These are phyloP conservation scores for Coilia nasus DNA, from an alignment of 2,797 vertebrate species.

Conservation along the genomic window DNA sequence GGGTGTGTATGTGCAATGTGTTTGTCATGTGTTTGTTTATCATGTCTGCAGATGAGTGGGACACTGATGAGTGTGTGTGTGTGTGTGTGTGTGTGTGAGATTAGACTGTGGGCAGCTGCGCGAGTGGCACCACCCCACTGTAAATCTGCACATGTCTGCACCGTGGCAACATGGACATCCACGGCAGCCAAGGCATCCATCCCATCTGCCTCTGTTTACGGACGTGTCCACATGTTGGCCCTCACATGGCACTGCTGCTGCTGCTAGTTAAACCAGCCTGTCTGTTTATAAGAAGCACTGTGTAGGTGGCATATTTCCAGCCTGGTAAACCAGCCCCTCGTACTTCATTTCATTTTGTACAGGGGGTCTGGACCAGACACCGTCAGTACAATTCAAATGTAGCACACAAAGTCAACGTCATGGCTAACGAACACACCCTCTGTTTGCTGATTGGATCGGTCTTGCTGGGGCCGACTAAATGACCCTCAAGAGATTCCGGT, in stretches of 20 bases:
- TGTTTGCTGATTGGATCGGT: no score
- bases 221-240: conserved; percentile 33
- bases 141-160: conserved; percentile 35
- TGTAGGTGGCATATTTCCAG: not conserved
- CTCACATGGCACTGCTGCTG: not conserved
- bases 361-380: no score
- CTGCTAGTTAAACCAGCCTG: not conserved
- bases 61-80: not conserved
- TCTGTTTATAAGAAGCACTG: not conserved
- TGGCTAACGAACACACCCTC: no score
- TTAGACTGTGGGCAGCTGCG: not conserved
- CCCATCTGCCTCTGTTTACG: conserved; percentile 28
- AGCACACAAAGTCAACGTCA: no score
- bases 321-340: no score
- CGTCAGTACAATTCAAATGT: no score
- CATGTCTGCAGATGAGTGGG: not conserved
- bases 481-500: no score
- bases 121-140: conserved; percentile 1
- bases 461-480: no score
- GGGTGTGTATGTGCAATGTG: not conserved
- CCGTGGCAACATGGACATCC: no score
- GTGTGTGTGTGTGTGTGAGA: conserved; percentile 3
- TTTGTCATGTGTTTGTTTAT: not conserved
- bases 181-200: conserved; percentile 30
- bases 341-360: no score